phyloP scores from a whole-genome alignment of 1,140 invertebrate genomes.

The Rhopalosiphum maidis region DNA sequence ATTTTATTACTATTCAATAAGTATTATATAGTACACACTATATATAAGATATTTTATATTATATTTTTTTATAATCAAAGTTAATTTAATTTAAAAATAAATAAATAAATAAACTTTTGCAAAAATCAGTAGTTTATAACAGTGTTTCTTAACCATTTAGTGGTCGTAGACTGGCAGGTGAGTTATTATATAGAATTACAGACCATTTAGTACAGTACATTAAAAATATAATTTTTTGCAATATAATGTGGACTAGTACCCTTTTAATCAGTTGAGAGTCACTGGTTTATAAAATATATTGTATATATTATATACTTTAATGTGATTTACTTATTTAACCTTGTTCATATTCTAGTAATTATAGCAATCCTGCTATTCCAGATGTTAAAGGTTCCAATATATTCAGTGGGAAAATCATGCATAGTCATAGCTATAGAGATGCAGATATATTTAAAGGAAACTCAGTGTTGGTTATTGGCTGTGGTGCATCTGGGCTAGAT shows the following conservation, averaged over 20 bases:
- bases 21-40: neutral
- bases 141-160: no score
- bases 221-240: no score
- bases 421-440: constrained; percentile 86
- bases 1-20: neutral
- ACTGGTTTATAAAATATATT: neutral
- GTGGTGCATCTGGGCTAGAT: constrained; percentile 82
- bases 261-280: no score
- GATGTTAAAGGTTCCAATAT: constrained; percentile 69
- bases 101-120: neutral
- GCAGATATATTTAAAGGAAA: constrained; percentile 73
- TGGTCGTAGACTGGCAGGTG: no score
- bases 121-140: neutral
- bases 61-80: neutral
- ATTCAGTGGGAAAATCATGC: constrained; percentile 75
- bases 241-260: no score
- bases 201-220: no score
- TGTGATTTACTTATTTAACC: neutral
- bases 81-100: neutral
- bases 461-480: constrained; percentile 81
- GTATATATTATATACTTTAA: neutral
- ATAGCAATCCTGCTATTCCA: constrained; percentile 72
- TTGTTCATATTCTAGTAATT: constrained; percentile 65
- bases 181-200: no score
- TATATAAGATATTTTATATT: neutral